Evolutionary conservation across 2,797 vertebrate genomes (phyloP), one percentile per base, ranked within the genome.

Genomic region (Eurystomus glaucurus): DNA sequence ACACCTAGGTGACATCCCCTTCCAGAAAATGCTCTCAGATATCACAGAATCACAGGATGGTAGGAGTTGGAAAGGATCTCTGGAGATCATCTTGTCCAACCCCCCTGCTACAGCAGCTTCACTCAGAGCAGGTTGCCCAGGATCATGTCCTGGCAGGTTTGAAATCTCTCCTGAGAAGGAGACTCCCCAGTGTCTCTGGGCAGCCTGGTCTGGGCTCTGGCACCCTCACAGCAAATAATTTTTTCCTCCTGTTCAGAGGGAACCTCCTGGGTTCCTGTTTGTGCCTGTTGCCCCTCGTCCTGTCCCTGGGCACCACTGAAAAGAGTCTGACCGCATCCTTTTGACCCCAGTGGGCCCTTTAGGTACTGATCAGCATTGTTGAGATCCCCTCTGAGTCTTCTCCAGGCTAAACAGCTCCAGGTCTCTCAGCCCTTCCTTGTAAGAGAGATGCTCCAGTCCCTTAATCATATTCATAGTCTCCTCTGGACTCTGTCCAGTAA

Each of bases 1-100:
- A 37, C 19, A 16, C 37, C 28, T 16, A 10, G 31, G 39, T 41
- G 10, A 33, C 0, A 0, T 81, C 6, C 18, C 9, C 12, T 57
- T 71, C 12, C 48, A 72, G 41, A 29, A 85, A 29, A 65, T 21
- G 21, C 16, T 54, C n/a, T 79, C 50, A 3, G 26, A 2, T 55
- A 43, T 43, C 41, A 37, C 37, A 43, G 41, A 43, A 2, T 4
- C 55, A 57, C n/a, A 57, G 55, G 14, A 57, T 9, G n/a, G 14
- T 35, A n/a, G n/a, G 20, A 21, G 21, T 23, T 22, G n/a, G 55
- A 58, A 35, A 20, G n/a, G n/a, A 58, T n/a, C 55, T 35, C n/a
- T 58, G 55, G 55, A 33, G n/a, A 23, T 8, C n/a, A 33, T 23
- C n/a, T 33, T 21, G 14, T 33, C 55, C 55, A 58, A 58, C 22